Evolutionary conservation across 2,113 vertebrate genomes (phyloP).

Genomic region (Aspiorhynchus laticeps): DNA sequence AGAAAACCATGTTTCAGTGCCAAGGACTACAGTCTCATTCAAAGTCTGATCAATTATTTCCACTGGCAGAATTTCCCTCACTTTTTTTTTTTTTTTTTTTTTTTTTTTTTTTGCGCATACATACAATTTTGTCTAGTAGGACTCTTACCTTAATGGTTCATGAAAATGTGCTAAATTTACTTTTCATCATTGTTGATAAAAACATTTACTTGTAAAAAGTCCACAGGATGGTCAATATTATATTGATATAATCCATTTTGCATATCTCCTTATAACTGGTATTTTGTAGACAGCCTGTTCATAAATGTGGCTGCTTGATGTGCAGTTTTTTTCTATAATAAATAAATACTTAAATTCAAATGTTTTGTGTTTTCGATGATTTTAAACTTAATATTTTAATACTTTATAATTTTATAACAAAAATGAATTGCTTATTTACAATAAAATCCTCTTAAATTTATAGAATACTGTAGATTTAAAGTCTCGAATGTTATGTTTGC

Average conservation of each 20-base stretch:
- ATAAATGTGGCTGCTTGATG: slow-evolving; percentile 28
- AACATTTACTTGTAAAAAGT: not conserved
- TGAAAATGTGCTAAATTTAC: not conserved
- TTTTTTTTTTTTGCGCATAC: not conserved
- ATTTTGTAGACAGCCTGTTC: slow-evolving; percentile 24
- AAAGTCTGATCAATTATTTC: not conserved
- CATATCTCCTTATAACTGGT: not conserved
- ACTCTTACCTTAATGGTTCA: not conserved
- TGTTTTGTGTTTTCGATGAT: too few relatives aligned
- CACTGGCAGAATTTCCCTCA: not conserved
- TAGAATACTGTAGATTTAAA: not conserved
- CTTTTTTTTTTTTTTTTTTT: slow-evolving; percentile 45
- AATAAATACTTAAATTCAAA: not conserved
- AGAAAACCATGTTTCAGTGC: not conserved
- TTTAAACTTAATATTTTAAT: too few relatives aligned
- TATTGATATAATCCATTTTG: slow-evolving; percentile 30
- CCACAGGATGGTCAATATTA: not conserved
- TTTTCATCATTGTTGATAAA: not conserved
- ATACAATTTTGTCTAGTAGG: not conserved
- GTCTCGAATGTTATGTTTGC: not conserved
- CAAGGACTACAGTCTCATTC: not conserved
- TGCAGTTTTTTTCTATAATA: slow-evolving; percentile 63
- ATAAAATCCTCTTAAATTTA: not conserved
- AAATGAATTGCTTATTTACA: not conserved
- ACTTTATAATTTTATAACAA: too few relatives aligned